Conservation (phyloP, 2,888 invertebrate species). For the Saturnia pavonia region DNA sequence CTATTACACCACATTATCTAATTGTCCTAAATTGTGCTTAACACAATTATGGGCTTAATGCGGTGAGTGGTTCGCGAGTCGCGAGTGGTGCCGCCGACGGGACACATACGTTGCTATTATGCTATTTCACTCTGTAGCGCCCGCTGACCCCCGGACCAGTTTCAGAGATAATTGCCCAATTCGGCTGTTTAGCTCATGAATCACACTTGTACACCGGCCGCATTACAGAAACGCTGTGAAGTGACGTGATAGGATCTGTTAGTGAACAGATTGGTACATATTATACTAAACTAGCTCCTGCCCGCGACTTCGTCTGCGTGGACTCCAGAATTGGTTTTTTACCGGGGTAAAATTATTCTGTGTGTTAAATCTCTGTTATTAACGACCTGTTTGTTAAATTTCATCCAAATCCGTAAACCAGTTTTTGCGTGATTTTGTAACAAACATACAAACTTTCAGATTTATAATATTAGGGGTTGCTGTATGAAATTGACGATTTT, state of each 20-base stretch:
- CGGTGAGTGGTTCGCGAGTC: constrained; percentile 29
- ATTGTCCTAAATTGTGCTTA: too few relatives aligned
- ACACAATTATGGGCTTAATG: constrained; percentile 53
- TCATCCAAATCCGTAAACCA: too few relatives aligned
- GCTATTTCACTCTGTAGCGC: not conserved
- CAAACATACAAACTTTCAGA: too few relatives aligned
- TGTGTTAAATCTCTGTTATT: too few relatives aligned
- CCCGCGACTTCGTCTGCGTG: too few relatives aligned
- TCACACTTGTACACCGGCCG: not conserved
- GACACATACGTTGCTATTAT: not conserved
- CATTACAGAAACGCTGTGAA: not conserved
- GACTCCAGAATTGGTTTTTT: too few relatives aligned
- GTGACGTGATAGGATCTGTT: not conserved
- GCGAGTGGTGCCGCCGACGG: not conserved
- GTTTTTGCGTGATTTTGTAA: too few relatives aligned
- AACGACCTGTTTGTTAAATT: too few relatives aligned
- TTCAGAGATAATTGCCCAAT: constrained; percentile 2
- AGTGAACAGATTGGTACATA: not conserved
- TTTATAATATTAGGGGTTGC: too few relatives aligned
- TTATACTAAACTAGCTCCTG: not conserved
- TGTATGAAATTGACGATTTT: too few relatives aligned
- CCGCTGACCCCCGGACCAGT: constrained; percentile 10
- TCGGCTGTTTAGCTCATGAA: constrained; percentile 10
- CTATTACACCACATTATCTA: constrained; percentile 54
- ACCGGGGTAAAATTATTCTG: too few relatives aligned